Conservation (phyloP, 1,140 invertebrate genomes). For the Centruroides sculpturatus region DNA sequence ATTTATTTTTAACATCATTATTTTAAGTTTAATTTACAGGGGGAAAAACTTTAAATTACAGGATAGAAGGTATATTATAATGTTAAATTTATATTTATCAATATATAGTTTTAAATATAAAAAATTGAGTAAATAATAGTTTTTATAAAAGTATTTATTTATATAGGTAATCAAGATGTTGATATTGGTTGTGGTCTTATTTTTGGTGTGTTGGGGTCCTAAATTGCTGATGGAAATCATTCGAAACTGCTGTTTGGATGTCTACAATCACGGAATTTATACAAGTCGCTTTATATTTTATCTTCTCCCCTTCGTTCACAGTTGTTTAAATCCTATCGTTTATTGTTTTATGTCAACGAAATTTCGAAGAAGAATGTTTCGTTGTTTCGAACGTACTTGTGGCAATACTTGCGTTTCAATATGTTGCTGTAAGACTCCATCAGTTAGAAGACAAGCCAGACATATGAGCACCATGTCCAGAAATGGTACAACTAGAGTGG, state of each 20-base stretch:
- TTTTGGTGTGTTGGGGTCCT: constrained; percentile 36
- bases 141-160: too few relatives aligned
- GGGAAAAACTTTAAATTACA: too few relatives aligned
- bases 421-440: neutral
- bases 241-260: constrained; percentile 16
- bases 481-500: neutral
- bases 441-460: neutral
- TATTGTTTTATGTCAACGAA: constrained; percentile 41
- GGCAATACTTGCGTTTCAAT: neutral
- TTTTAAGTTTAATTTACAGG: too few relatives aligned
- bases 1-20: too few relatives aligned
- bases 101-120: too few relatives aligned
- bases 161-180: constrained; percentile 26
- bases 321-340: constrained; percentile 36
- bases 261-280: constrained; percentile 21
- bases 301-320: constrained; percentile 27
- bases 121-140: too few relatives aligned
- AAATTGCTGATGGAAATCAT: constrained; percentile 22
- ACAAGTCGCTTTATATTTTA: constrained; percentile 21
- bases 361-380: constrained; percentile 30
- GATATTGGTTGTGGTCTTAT: constrained; percentile 31
- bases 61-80: too few relatives aligned
- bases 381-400: constrained; percentile 17
- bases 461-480: neutral
- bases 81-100: too few relatives aligned